These are phyloP conservation scores for Trichonephila clavata DNA, from an alignment of 1,140 invertebrate genomes.

Conservation along the genomic window DNA sequence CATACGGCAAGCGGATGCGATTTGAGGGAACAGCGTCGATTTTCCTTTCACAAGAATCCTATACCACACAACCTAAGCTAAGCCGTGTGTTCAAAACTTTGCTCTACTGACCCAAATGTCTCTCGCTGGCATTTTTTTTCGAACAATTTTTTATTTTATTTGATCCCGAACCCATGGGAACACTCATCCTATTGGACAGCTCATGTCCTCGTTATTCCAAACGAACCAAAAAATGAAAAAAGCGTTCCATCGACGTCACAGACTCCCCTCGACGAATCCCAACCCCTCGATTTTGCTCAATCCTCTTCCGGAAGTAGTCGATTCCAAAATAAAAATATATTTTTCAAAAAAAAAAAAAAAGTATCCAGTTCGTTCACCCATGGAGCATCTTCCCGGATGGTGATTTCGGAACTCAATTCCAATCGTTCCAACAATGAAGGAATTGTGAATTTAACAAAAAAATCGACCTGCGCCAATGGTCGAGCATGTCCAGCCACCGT, in stretches of 20 bases:
- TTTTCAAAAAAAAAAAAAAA: slow-evolving; percentile 29
- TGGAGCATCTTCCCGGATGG: slow-evolving; percentile 67
- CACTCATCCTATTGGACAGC: slow-evolving; percentile 5
- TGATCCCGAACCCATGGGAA: slow-evolving; percentile 58
- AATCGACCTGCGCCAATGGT: slow-evolving; percentile 55
- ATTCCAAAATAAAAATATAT: slow-evolving; percentile 62
- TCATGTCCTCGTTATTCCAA: slow-evolving; percentile 57
- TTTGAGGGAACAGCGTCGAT: slow-evolving; percentile 57
- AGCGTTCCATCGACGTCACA: slow-evolving; percentile 19
- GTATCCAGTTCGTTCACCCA: slow-evolving; percentile 70
- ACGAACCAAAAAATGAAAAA: not conserved
- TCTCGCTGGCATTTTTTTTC: not conserved
- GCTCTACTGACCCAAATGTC: slow-evolving; percentile 72
- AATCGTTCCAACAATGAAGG: slow-evolving; percentile 15
- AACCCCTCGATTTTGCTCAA: slow-evolving; percentile 39
- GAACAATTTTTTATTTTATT: slow-evolving; percentile 25
- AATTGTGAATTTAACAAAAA: slow-evolving; percentile 66
- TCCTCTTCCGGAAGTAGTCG: slow-evolving; percentile 31
- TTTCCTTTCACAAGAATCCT: slow-evolving; percentile 71
- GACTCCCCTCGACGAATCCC: slow-evolving; percentile 46
- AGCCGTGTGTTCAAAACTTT: slow-evolving; percentile 46
- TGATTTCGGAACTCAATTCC: slow-evolving; percentile 65
- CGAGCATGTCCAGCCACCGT: slow-evolving; percentile 63
- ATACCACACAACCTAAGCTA: slow-evolving; percentile 19
- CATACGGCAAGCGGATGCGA: slow-evolving; percentile 23